Evolutionary conservation across 2,113 vertebrate genomes (phyloP), one percentile per base, ranked within the genome.

Genomic region (Shinisaurus crocodilurus): DNA sequence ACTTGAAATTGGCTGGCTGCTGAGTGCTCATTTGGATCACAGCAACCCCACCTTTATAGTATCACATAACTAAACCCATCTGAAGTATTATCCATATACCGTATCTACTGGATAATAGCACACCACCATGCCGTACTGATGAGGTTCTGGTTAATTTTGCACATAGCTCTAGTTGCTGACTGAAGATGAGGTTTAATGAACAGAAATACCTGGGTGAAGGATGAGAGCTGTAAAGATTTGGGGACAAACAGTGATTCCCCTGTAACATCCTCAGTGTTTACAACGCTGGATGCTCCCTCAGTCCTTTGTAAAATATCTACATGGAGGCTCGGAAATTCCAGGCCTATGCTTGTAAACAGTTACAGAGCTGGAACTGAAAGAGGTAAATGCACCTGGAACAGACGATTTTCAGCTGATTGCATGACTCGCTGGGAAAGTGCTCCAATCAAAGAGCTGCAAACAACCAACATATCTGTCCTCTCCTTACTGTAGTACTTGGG

Each of bases 371-470:
- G 80, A 45, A 83, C 3, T 74, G 16, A 82, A 89, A 60, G 37
- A 8, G 7, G 50, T 43, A 76, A 74, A 37, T 60, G 69, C 40
- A 10, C 23, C 54, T n/a, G 20, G 54, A 75, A 60, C 50, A 82
- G 20, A 63, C 18, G 20, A 48, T 84, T 89, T 89, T 48, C 81
- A 48, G 18, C 40, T 76, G 80, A 84, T 83, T 84, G 48, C 70
- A 83, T 27, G 54, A n/a, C 54, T 70, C 10, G 37, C 54, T 45
- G 40, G 70, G 84, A 75, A 76, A 50, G 40, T 48, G 45, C 43
- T 65, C 82, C 54, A 89, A 84, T 89, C 88, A 89, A 89, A 83
- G 32, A n/a, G 54, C 32, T 23, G 72, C 40, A 89, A 83, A 89
- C 54, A 60, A 65, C 54, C 3, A 12, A 7, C 67, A 40, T 48